These are phyloP conservation scores for Drosophila pallidifrons DNA, from an alignment of 1,140 invertebrate species.

Conservation along the genomic window DNA sequence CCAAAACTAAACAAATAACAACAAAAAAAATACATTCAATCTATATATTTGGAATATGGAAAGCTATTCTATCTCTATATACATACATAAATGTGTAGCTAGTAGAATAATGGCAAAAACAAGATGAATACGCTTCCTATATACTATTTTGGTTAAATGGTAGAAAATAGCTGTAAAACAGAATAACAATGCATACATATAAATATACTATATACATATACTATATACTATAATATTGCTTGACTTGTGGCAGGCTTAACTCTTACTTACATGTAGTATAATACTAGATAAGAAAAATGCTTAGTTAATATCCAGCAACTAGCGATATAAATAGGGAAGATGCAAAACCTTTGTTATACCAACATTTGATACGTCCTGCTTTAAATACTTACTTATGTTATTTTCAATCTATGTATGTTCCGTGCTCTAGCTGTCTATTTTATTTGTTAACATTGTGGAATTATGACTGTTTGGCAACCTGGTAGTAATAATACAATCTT, in stretches of 20 bases:
- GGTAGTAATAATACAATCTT: conserved; percentile 24
- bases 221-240: conserved; percentile 30
- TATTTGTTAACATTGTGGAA: conserved; percentile 68
- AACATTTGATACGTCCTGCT: conserved; percentile 55
- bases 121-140: conserved; percentile 73
- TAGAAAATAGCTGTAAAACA: conserved; percentile 73
- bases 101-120: conserved; percentile 69
- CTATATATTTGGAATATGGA: conserved; percentile 6
- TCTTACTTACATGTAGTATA: conserved; percentile 33
- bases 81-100: conserved; percentile 61
- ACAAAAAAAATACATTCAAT: conserved; percentile 16
- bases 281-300: conserved; percentile 67
- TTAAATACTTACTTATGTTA: conserved; percentile 36
- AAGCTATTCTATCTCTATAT: conserved; percentile 8
- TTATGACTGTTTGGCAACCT: conserved; percentile 55
- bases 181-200: conserved; percentile 37
- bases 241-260: conserved; percentile 51
- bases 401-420: conserved; percentile 65
- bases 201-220: not conserved
- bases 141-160: conserved; percentile 42
- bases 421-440: conserved; percentile 70
- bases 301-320: conserved; percentile 60
- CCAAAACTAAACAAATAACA: not conserved
- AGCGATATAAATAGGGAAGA: conserved; percentile 39
- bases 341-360: conserved; percentile 20